A percentile compares a stretch with the other conserved stretches of the same genome.
Evolutionary conservation across 2,888 invertebrate genomes (phyloP).

Genomic region (Bellardia bayeri): DNA sequence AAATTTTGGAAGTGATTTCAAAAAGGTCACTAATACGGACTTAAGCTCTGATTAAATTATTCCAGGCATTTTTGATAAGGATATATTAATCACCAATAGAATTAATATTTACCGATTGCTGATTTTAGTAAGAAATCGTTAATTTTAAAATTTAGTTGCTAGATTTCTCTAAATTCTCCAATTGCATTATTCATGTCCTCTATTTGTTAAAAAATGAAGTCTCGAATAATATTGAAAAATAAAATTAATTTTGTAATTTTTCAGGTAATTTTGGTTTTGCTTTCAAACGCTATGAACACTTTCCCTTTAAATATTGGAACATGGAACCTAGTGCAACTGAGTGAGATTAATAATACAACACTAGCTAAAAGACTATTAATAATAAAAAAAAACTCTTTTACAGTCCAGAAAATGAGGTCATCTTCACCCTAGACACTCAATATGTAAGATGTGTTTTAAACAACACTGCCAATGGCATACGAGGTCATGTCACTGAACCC

Average conservation of each 20-base stretch:
- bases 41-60: too few species aligned
- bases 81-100: too few species aligned
- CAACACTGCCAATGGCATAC: slow-evolving; percentile 77
- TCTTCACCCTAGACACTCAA: slow-evolving; percentile 78
- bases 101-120: too few species aligned
- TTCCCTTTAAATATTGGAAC: slow-evolving; percentile 81
- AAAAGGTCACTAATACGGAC: too few species aligned
- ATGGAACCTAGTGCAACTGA: slow-evolving; percentile 79
- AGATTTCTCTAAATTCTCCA: too few species aligned
- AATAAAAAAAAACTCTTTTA: background rate
- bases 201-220: too few species aligned
- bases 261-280: slow-evolving; percentile 81
- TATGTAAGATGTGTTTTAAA: slow-evolving; percentile 78
- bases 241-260: background rate
- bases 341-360: slow-evolving; percentile 72
- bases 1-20: too few species aligned
- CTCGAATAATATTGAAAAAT: too few species aligned
- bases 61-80: too few species aligned
- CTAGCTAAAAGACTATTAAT: background rate
- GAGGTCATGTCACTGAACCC: slow-evolving; percentile 78
- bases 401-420: slow-evolving; percentile 76
- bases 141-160: too few species aligned
- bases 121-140: too few species aligned
- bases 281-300: slow-evolving; percentile 82
- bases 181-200: too few species aligned